Percentiles rank a stretch among this genome's conserved stretches.
Evolutionary conservation across 2,797 vertebrate genomes (phyloP).

Genomic region (Paramormyrops hopkinsi): DNA sequence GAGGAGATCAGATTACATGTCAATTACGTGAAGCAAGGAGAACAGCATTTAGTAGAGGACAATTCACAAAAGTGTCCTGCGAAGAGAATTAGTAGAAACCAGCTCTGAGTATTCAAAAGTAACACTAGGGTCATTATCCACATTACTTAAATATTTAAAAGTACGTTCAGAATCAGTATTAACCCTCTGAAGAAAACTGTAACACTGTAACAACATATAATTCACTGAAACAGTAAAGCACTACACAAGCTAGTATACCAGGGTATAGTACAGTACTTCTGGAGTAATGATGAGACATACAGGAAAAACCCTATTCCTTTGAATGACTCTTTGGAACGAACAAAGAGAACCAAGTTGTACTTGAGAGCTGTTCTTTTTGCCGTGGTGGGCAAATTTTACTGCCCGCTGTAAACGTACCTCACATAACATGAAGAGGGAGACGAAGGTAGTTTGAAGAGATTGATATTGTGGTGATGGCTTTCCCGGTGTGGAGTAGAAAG

Average conservation of each 20-base stretch:
- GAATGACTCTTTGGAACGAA: not conserved
- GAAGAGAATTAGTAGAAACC: not conserved
- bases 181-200: not conserved
- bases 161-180: not conserved
- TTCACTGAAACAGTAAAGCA: not conserved
- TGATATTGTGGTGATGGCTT: not conserved
- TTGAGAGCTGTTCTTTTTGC: not conserved
- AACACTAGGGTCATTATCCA: not conserved
- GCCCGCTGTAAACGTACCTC: not conserved
- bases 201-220: not conserved
- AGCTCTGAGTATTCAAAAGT: not conserved
- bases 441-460: not conserved
- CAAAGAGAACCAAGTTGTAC: not conserved
- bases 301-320: not conserved
- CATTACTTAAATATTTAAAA: not conserved
- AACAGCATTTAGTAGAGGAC: not conserved
- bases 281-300: not conserved
- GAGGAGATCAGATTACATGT: not conserved
- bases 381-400: not conserved
- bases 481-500: not conserved
- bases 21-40: not conserved
- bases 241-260: not conserved
- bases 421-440: not conserved
- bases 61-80: not conserved
- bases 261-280: not conserved